These are phyloP conservation scores for Sarcophaga bullata DNA, from an alignment of 1,140 invertebrate genomes.

Conservation along the genomic window DNA sequence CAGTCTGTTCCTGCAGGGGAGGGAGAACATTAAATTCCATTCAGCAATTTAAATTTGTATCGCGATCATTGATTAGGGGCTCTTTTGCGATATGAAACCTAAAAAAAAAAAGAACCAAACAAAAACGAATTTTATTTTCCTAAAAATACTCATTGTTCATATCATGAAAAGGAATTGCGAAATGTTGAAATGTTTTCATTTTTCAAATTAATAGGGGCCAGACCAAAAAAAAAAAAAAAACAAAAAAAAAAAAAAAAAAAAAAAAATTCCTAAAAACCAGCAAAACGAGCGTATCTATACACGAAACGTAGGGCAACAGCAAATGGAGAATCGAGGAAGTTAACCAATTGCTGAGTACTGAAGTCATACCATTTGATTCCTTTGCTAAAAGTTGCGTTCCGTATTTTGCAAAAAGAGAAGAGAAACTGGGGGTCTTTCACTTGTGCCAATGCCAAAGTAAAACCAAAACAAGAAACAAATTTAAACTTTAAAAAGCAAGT, in stretches of 20 bases:
- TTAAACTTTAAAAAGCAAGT: too few relatives aligned
- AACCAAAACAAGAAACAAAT: too few relatives aligned
- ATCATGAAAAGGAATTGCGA: too few relatives aligned
- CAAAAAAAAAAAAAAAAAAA: not conserved
- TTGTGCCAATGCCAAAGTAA: too few relatives aligned
- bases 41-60: conserved; percentile 2
- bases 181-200: too few relatives aligned
- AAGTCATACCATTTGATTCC: conserved; percentile 29
- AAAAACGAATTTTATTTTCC: not conserved
- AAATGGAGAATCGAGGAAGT: conserved; percentile 6
- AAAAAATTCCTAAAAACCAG: not conserved
- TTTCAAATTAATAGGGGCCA: not conserved
- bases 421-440: too few relatives aligned
- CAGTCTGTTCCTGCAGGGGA: too few relatives aligned
- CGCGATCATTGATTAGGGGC: conserved; percentile 4
- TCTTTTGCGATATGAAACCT: not conserved
- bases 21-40: not conserved
- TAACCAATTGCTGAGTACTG: not conserved
- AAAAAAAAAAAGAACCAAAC: not conserved
- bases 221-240: not conserved
- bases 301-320: conserved; percentile 28
- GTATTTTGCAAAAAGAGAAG: not conserved
- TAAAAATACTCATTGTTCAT: too few relatives aligned
- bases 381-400: not conserved
- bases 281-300: conserved; percentile 6